These are phyloP conservation scores for Erynnis tages DNA, from an alignment of 2,888 invertebrate genomes.

Conservation along the genomic window DNA sequence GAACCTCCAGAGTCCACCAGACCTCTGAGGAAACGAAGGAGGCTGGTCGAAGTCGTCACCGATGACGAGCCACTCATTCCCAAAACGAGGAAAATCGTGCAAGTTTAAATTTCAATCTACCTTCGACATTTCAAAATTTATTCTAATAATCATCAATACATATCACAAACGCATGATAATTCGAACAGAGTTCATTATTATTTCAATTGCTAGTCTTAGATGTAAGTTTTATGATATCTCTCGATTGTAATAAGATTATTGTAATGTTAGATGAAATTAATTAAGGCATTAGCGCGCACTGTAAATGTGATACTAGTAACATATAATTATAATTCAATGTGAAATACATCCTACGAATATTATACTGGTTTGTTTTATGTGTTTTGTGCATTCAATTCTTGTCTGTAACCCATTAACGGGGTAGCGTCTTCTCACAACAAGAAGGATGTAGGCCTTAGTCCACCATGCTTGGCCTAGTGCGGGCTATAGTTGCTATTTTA, in stretches of 20 bases:
- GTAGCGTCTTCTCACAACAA: too few species aligned
- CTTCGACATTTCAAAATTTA: slow-evolving; percentile 29
- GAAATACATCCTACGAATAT: slow-evolving; percentile 43
- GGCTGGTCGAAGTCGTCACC: slow-evolving; percentile 78
- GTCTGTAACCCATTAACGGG: too few species aligned
- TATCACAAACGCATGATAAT: slow-evolving; percentile 70
- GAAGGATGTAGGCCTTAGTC: too few species aligned
- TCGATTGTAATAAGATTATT: slow-evolving; percentile 32
- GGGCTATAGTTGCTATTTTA: too few species aligned
- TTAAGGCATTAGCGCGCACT: slow-evolving; percentile 56
- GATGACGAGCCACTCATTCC: slow-evolving; percentile 74
- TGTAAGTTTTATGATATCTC: slow-evolving; percentile 52
- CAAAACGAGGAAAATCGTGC: slow-evolving; percentile 75
- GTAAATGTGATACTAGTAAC: slow-evolving; percentile 78
- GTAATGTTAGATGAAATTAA: slow-evolving; percentile 29
- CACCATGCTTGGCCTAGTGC: too few species aligned
- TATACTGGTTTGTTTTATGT: neutral
- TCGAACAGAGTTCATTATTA: slow-evolving; percentile 62
- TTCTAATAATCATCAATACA: slow-evolving; percentile 48
- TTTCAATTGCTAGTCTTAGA: slow-evolving; percentile 73
- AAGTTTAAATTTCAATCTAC: slow-evolving; percentile 54
- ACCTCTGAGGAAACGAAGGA: slow-evolving; percentile 82
- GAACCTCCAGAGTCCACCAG: slow-evolving; percentile 78
- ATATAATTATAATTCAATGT: slow-evolving; percentile 52
- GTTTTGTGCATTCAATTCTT: too few species aligned